Conservation (phyloP, 2,797 vertebrate genomes). For the Anas acuta region DNA sequence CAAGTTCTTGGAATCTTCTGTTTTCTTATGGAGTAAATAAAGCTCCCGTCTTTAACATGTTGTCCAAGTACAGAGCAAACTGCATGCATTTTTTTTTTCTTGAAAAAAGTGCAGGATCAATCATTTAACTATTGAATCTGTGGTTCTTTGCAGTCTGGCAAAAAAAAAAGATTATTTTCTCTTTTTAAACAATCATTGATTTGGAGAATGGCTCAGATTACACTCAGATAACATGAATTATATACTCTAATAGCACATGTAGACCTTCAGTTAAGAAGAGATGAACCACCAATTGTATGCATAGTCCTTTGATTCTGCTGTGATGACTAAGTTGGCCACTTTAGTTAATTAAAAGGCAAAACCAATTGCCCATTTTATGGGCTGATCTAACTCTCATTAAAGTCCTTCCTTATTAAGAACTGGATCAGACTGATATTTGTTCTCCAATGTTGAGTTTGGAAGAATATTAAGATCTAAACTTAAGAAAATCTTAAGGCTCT, state of each 20-base stretch:
- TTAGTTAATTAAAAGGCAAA: conserved; percentile 44
- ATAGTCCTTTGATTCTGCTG: neutral
- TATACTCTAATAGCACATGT: neutral
- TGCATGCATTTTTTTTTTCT: neutral
- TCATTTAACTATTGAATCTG: conserved; percentile 13
- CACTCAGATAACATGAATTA: conserved; percentile 14
- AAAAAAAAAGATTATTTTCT: neutral
- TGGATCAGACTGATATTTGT: neutral
- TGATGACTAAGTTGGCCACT: conserved; percentile 12
- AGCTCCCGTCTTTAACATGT: neutral
- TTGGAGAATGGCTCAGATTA: conserved; percentile 6
- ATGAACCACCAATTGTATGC: neutral
- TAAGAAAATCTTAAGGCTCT: neutral
- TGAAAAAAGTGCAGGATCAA: neutral
- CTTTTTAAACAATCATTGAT: conserved; percentile 49
- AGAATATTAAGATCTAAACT: neutral
- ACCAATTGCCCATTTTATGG: conserved; percentile 8
- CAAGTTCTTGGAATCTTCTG: neutral
- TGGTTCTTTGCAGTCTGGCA: neutral
- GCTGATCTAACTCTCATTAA: conserved; percentile 2
- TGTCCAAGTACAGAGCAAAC: neutral
- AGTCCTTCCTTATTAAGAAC: neutral
- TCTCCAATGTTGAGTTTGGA: neutral
- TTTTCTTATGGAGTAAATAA: neutral
- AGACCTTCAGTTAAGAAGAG: neutral